Percentiles rank a stretch among this genome's conserved stretches.
Conservation (phyloP, 2,888 invertebrate genomes). For the Chymomyza procnemis region DNA sequence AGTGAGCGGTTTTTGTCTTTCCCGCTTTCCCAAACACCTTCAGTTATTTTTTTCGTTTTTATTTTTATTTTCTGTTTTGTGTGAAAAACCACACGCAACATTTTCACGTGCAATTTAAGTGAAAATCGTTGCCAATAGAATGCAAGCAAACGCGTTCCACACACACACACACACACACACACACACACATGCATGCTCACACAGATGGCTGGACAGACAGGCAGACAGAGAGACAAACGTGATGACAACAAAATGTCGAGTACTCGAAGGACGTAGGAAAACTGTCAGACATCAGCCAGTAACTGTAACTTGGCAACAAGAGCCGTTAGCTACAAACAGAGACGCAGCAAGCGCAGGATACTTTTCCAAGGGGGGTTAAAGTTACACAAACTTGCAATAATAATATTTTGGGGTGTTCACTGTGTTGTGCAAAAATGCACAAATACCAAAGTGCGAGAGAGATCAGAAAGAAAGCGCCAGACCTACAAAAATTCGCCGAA, state of each 20-base stretch:
- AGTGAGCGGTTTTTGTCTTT: neutral
- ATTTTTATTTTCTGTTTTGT: neutral
- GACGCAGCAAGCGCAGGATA: too few relatives aligned
- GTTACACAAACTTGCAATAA: too few relatives aligned
- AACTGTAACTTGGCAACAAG: neutral
- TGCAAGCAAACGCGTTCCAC: slow-evolving; percentile 31
- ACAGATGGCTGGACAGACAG: neutral
- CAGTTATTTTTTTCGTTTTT: neutral
- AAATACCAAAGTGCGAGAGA: too few relatives aligned
- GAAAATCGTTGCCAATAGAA: slow-evolving; percentile 59
- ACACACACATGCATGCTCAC: too few relatives aligned
- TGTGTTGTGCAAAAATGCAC: too few relatives aligned
- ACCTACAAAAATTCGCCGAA: too few relatives aligned
- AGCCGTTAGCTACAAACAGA: neutral
- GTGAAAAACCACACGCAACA: slow-evolving; percentile 40
- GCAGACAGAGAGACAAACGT: neutral
- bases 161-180: neutral
- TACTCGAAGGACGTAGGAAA: neutral
- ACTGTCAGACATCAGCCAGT: neutral
- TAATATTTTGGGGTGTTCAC: too few relatives aligned
- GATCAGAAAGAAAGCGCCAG: too few relatives aligned
- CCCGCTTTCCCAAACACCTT: neutral
- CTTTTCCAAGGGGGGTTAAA: too few relatives aligned
- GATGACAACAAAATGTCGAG: neutral
- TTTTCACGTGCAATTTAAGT: slow-evolving; percentile 60